Evolutionary conservation across 2,888 invertebrate genomes (phyloP).

Genomic region (Actias luna): DNA sequence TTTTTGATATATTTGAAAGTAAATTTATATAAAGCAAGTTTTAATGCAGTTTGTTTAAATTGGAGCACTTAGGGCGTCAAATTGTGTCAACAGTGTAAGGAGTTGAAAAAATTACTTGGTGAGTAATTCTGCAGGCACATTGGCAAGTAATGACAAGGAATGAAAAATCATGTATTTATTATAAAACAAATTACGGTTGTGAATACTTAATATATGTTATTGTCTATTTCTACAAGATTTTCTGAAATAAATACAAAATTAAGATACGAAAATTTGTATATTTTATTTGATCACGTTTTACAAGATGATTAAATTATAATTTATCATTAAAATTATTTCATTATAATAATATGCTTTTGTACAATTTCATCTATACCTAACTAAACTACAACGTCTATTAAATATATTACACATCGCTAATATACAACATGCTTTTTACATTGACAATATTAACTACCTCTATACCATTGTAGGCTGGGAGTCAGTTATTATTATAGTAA

Average conservation of each 20-base stretch:
- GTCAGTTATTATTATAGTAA: conserved; percentile 15
- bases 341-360: conserved; percentile 74
- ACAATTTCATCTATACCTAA: conserved; percentile 80
- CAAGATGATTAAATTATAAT: conserved; percentile 78
- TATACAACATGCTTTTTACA: conserved; percentile 79
- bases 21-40: background rate
- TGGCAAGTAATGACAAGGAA: background rate
- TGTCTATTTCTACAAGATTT: conserved; percentile 7
- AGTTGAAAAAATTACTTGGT: background rate
- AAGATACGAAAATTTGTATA: conserved; percentile 79
- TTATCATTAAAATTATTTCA: conserved; percentile 72
- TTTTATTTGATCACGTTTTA: conserved; percentile 80
- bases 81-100: background rate
- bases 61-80: background rate
- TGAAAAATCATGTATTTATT: too few relatives aligned
- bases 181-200: background rate
- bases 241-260: conserved; percentile 36
- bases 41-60: background rate
- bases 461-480: conserved; percentile 41
- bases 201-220: conserved; percentile 4
- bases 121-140: background rate
- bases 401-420: conserved; percentile 77
- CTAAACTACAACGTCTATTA: conserved; percentile 72
- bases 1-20: background rate
- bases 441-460: conserved; percentile 60